Percentiles rank a stretch among this genome's conserved stretches.
Evolutionary conservation across 2,888 invertebrate species (phyloP).

Genomic region (Drosophila parthenogenetica): DNA sequence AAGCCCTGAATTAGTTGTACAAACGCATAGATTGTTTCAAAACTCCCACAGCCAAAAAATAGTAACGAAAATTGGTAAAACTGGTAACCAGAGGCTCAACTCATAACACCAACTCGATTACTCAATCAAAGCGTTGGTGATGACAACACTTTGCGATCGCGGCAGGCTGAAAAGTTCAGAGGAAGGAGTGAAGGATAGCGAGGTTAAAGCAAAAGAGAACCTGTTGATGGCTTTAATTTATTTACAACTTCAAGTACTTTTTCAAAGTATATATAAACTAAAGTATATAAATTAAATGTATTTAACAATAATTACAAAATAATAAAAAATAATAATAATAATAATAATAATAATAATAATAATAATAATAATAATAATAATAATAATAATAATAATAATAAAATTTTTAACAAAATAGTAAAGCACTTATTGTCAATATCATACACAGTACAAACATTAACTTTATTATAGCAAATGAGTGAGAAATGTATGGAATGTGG

Average conservation of each 20-base stretch:
- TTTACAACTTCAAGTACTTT: slow-evolving; percentile 60
- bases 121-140: slow-evolving; percentile 69
- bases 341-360: too few relatives aligned
- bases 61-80: slow-evolving; percentile 2
- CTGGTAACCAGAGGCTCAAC: slow-evolving; percentile 47
- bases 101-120: slow-evolving; percentile 71
- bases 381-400: too few relatives aligned
- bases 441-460: too few relatives aligned
- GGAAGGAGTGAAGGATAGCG: not conserved
- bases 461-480: too few relatives aligned
- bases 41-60: slow-evolving; percentile 43
- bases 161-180: not conserved
- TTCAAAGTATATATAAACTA: too few relatives aligned
- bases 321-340: too few relatives aligned
- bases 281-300: too few relatives aligned
- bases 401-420: too few relatives aligned
- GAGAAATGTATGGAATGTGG: slow-evolving; percentile 25
- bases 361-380: too few relatives aligned
- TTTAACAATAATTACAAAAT: too few relatives aligned
- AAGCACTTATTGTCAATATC: too few relatives aligned
- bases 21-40: slow-evolving; percentile 75
- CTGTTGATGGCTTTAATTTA: slow-evolving; percentile 74
- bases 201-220: slow-evolving; percentile 36
- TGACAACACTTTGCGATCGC: slow-evolving; percentile 25
- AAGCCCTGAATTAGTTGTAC: slow-evolving; percentile 48